Conservation (phyloP, 2,113 vertebrate genomes). For the Datnioides undecimradiatus region DNA sequence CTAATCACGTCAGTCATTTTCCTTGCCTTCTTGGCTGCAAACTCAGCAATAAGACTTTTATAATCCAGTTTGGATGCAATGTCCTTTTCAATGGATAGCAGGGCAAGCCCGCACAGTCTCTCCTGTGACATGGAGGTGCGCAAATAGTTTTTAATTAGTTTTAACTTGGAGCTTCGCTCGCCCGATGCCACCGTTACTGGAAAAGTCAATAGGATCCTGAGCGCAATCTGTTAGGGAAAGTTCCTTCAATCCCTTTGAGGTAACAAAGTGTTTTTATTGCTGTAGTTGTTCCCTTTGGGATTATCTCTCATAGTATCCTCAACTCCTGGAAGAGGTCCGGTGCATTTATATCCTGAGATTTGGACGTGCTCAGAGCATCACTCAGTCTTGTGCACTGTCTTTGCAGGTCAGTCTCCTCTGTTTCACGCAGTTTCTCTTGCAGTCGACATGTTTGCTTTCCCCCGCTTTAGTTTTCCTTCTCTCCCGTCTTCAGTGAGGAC, state of each 20-base stretch:
- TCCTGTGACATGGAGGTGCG: too few species aligned
- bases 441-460: too few species aligned
- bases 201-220: background rate
- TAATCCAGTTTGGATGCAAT: too few species aligned
- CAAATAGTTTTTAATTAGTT: too few species aligned
- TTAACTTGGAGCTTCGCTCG: too few species aligned
- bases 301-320: background rate
- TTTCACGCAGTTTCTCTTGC: constrained; percentile 10
- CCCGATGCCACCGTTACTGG: background rate
- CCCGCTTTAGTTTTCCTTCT: too few species aligned
- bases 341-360: background rate
- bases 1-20: too few species aligned
- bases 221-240: background rate
- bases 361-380: background rate
- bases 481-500: too few species aligned
- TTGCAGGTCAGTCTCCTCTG: background rate
- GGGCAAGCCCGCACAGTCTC: too few species aligned
- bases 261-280: background rate
- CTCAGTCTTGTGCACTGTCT: background rate
- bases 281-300: background rate
- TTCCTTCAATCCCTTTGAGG: background rate
- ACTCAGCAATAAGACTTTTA: too few species aligned
- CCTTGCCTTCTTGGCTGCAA: too few species aligned
- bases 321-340: background rate
- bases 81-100: too few species aligned